phyloP scores from a whole-genome alignment of 2,888 invertebrate genomes.

The Amaurobius ferox region DNA sequence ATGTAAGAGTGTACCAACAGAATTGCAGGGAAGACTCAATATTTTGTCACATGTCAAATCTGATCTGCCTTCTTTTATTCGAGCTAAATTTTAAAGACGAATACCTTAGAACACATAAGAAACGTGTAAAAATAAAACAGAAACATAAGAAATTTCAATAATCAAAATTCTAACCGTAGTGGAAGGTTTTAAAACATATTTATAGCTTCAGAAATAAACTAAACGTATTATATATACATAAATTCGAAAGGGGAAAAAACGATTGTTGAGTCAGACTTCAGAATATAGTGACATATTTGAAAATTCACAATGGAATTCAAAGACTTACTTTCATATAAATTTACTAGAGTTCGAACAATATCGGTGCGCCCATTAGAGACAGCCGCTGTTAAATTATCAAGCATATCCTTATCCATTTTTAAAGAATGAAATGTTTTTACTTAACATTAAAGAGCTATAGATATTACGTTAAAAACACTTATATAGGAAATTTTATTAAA shows the following conservation, averaged over 20 bases:
- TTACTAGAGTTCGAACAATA: slow-evolving; percentile 80
- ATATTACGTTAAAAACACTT: no score
- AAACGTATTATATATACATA: no score
- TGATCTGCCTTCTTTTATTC: neutral
- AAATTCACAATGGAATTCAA: no score
- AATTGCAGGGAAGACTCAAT: slow-evolving; percentile 66
- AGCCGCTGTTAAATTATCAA: slow-evolving; percentile 80
- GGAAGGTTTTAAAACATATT: no score
- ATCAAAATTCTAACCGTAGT: no score
- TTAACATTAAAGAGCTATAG: no score
- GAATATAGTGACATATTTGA: no score
- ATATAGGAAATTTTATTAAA: no score
- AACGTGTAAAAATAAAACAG: neutral
- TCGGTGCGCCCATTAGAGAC: slow-evolving; percentile 81
- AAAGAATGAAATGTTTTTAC: no score
- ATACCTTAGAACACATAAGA: neutral
- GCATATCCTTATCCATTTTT: slow-evolving; percentile 77
- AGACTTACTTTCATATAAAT: slow-evolving; percentile 79
- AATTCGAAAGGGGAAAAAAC: no score
- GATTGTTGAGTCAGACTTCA: no score
- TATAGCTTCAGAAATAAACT: no score
- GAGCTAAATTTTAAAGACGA: neutral
- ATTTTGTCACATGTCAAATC: slow-evolving; percentile 29
- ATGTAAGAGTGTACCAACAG: slow-evolving; percentile 79
- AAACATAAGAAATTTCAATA: neutral